Evolutionary conservation across 2,888 invertebrate genomes (phyloP).

Genomic region (Heliconius ethilla): DNA sequence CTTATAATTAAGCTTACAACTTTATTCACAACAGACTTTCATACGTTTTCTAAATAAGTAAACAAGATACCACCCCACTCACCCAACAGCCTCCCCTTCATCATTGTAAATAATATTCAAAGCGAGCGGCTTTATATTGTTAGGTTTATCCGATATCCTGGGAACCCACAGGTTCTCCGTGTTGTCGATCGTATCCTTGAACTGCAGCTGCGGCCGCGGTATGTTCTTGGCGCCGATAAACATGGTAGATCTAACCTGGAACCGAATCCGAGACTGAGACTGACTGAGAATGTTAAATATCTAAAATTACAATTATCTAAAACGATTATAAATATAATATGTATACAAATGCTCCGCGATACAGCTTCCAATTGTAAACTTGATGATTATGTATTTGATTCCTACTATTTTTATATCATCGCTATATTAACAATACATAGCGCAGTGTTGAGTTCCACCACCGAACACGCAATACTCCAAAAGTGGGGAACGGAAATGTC

Average conservation of each 20-base stretch:
- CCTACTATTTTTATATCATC: too few species aligned
- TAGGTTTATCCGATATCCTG: slow-evolving; percentile 92
- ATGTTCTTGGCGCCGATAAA: slow-evolving; percentile 88
- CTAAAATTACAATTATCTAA: too few species aligned
- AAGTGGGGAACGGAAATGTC: too few species aligned
- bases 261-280: slow-evolving; percentile 25
- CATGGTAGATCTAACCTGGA: slow-evolving; percentile 69
- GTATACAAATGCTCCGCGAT: too few species aligned
- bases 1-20: too few species aligned
- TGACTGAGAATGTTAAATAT: not conserved
- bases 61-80: slow-evolving; percentile 53
- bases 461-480: too few species aligned
- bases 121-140: slow-evolving; percentile 90
- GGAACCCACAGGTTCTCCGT: slow-evolving; percentile 90
- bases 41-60: too few species aligned
- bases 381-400: too few species aligned
- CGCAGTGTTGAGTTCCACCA: too few species aligned
- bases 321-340: too few species aligned
- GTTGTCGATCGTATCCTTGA: slow-evolving; percentile 93
- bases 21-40: not conserved
- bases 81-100: slow-evolving; percentile 82
- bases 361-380: too few species aligned
- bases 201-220: slow-evolving; percentile 90
- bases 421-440: too few species aligned
- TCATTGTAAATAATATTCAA: slow-evolving; percentile 86